Evolutionary conservation across 2,113 vertebrate genomes (phyloP).

Genomic region (Crotalus helleri): DNA sequence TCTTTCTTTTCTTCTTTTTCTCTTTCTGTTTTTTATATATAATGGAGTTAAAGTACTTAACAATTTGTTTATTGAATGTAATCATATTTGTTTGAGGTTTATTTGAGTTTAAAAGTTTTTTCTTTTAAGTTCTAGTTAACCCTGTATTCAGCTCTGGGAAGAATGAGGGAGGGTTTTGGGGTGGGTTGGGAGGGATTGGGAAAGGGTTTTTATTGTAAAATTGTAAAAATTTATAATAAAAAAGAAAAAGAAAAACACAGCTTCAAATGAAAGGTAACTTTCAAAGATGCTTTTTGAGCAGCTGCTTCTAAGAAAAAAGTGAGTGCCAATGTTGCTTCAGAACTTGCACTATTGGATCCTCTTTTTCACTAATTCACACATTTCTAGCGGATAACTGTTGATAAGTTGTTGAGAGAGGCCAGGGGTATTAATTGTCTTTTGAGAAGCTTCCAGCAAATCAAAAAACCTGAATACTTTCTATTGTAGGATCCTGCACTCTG

Average conservation of each 20-base stretch:
- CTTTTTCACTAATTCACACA: not conserved
- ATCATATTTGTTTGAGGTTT: too few species aligned
- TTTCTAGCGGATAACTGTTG: not conserved
- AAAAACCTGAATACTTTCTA: not conserved
- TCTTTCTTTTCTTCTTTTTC: too few species aligned
- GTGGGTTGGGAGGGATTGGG: too few species aligned
- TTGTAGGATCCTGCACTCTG: not conserved
- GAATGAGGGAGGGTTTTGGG: too few species aligned
- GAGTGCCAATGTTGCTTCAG: not conserved
- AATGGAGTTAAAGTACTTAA: too few species aligned
- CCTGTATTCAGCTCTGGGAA: too few species aligned
- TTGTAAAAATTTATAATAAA: not conserved
- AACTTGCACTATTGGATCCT: not conserved
- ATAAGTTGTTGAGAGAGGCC: not conserved
- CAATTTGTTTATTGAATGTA: too few species aligned
- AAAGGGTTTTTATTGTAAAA: too few species aligned
- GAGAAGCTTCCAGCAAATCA: not conserved
- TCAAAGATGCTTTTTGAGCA: not conserved
- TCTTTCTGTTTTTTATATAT: too few species aligned
- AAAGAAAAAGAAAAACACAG: not conserved
- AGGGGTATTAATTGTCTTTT: not conserved
- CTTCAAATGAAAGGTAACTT: not conserved
- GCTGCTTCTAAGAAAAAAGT: not conserved
- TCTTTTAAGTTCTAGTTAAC: too few species aligned
- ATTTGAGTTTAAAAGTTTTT: too few species aligned